A percentile compares a stretch with the other conserved stretches of the same genome.
phyloP scores from a whole-genome alignment of 2,113 vertebrate species.

The Dromaius novaehollandiae region DNA sequence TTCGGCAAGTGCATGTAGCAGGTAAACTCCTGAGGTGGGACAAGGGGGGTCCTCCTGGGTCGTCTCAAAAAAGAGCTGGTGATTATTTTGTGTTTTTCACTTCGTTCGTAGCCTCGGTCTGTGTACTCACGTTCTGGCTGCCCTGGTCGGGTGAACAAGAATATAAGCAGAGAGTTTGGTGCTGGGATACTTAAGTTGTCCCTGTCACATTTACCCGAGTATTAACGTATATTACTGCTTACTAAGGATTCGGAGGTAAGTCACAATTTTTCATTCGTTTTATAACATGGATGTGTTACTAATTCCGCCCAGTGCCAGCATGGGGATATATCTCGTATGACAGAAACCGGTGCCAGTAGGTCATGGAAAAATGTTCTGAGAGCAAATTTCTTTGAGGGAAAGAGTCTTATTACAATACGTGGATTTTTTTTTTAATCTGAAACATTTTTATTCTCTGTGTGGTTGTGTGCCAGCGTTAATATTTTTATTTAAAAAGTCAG shows the following conservation, averaged over 20 bases:
- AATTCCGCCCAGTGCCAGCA: not conserved
- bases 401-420: not conserved
- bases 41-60: not conserved
- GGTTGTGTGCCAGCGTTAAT: not conserved
- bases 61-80: not conserved
- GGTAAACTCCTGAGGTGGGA: not conserved
- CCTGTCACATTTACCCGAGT: not conserved
- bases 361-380: not conserved
- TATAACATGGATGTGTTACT: not conserved
- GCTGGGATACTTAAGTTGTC: not conserved
- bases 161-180: not conserved
- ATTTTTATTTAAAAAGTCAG: not conserved
- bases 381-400: not conserved
- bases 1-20: not conserved
- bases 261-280: not conserved
- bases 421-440: not conserved
- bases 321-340: accelerated
- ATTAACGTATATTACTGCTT: not conserved
- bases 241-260: not conserved
- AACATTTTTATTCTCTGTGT: not conserved
- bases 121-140: not conserved
- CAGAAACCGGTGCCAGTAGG: not conserved
- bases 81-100: not conserved
- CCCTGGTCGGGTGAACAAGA: not conserved
- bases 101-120: not conserved